Conservation (phyloP, 92 coral and sea anemone species). For the Umimayanthus chanpuru region DNA sequence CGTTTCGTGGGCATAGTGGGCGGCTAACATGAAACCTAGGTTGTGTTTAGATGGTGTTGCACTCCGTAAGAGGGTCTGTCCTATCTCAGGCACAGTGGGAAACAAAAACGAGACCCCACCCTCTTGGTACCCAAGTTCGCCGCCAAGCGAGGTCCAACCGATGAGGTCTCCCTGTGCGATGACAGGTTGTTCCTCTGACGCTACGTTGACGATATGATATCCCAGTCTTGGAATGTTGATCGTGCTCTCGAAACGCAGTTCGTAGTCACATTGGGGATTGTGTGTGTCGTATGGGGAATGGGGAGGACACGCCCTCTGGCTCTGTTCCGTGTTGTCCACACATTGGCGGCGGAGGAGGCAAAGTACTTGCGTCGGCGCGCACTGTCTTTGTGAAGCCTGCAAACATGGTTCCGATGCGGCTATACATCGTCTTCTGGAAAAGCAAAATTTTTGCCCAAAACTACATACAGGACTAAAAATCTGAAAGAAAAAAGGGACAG, state of each 20-base stretch:
- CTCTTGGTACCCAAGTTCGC: constrained; percentile 67
- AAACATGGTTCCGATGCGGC: constrained; percentile 45
- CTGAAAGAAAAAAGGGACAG: constrained; percentile 47
- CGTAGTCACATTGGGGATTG: constrained; percentile 75
- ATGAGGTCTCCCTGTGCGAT: constrained; percentile 75
- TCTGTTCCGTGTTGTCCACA: constrained; percentile 60
- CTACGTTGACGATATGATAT: constrained; percentile 69
- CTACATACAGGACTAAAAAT: constrained; percentile 69
- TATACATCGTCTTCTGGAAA: constrained; percentile 67
- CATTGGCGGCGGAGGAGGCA: constrained; percentile 72
- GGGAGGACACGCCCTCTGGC: constrained; percentile 56
- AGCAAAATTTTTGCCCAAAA: constrained; percentile 66
- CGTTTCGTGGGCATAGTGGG: constrained; percentile 77
- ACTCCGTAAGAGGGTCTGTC: constrained; percentile 66
- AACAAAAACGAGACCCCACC: constrained; percentile 66
- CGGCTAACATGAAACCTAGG: constrained; percentile 73
- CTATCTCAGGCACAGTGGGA: constrained; percentile 42
- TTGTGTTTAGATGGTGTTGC: constrained; percentile 53
- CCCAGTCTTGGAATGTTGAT: constrained; percentile 65
- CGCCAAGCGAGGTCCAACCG: constrained; percentile 83
- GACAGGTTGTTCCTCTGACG: constrained; percentile 48
- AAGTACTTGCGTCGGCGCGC: constrained; percentile 53
- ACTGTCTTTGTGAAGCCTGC: constrained; percentile 45
- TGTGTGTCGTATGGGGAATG: constrained; percentile 57
- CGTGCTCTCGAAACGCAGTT: constrained; percentile 62